A percentile compares a stretch with the other conserved stretches of the same genome.
phyloP scores from a whole-genome alignment of 2,888 invertebrate genomes.

The Hylaea fasciaria region DNA sequence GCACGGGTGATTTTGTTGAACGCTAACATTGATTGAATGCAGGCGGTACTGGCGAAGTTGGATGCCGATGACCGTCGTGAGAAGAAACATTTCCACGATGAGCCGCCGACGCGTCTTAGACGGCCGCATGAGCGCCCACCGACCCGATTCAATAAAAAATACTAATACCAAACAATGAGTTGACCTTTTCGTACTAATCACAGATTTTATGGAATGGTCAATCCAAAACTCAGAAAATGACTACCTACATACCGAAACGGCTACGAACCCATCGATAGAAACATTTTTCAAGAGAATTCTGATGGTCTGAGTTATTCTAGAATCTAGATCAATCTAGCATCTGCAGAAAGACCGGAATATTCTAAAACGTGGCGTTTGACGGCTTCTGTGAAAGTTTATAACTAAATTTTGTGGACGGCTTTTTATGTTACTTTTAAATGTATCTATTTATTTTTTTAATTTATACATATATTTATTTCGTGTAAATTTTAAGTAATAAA shows the following conservation, averaged over 20 bases:
- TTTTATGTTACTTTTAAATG: constrained; percentile 30
- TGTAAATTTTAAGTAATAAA: constrained; percentile 53
- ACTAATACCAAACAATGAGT: constrained; percentile 36
- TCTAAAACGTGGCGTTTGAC: constrained; percentile 41
- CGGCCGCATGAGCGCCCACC: constrained; percentile 57
- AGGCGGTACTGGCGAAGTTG: constrained; percentile 63
- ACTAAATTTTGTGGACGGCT: constrained; percentile 36
- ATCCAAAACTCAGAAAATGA: not conserved
- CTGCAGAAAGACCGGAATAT: constrained; percentile 22
- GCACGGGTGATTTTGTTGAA: too few relatives aligned
- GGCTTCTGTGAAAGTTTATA: constrained; percentile 24
- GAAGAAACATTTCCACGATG: constrained; percentile 62
- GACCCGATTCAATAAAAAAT: constrained; percentile 52
- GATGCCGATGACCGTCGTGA: constrained; percentile 63
- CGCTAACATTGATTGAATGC: constrained; percentile 19
- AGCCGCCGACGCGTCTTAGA: constrained; percentile 71
- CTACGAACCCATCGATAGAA: not conserved
- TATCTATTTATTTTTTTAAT: constrained; percentile 53
- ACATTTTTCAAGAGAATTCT: not conserved
- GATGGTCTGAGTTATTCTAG: not conserved
- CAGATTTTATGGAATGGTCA: not conserved
- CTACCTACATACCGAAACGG: constrained; percentile 3
- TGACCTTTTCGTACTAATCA: constrained; percentile 7
- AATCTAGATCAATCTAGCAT: too few relatives aligned
- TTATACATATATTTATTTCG: constrained; percentile 55